phyloP scores from a whole-genome alignment of 2,113 vertebrate genomes.

The Oncorhynchus tshawytscha region DNA sequence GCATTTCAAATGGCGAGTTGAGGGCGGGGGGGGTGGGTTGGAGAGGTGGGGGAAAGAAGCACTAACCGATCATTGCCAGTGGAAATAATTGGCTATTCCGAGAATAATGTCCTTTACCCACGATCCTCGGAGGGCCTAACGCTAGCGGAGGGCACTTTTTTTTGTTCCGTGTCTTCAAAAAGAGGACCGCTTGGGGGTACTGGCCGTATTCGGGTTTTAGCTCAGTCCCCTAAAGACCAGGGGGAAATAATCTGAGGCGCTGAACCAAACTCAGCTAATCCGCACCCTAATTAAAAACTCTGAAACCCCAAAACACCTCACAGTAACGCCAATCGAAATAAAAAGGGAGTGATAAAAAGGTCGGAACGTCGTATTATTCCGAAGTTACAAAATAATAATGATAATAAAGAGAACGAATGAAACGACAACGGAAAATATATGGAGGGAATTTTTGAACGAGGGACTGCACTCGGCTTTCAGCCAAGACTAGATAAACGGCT shows the following conservation, averaged over 20 bases:
- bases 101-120: conserved; percentile 99
- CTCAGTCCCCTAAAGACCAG: conserved; percentile 92
- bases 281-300: conserved; percentile 93
- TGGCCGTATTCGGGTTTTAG: conserved; percentile 98
- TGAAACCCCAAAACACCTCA: conserved; percentile 85
- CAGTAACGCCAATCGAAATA: conserved; percentile 67
- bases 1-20: conserved; percentile 99
- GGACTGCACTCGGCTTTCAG: conserved; percentile 55
- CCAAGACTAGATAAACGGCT: conserved; percentile 79
- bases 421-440: not conserved
- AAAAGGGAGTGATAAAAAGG: conserved; percentile 5
- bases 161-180: conserved; percentile 97
- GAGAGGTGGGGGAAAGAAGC: conserved; percentile 85
- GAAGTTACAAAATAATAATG: too few species aligned
- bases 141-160: conserved; percentile 90
- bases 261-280: conserved; percentile 97
- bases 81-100: conserved; percentile 99
- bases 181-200: conserved; percentile 96
- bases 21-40: conserved; percentile 70
- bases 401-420: conserved; percentile 2
- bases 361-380: too few species aligned
- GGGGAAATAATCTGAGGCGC: conserved; percentile 93
- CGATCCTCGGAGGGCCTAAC: conserved; percentile 96
- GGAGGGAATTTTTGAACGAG: conserved; percentile 18
- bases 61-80: conserved; percentile 99